These are phyloP conservation scores for Drosophila asahinai DNA, from an alignment of 1,140 invertebrate species.

Conservation along the genomic window DNA sequence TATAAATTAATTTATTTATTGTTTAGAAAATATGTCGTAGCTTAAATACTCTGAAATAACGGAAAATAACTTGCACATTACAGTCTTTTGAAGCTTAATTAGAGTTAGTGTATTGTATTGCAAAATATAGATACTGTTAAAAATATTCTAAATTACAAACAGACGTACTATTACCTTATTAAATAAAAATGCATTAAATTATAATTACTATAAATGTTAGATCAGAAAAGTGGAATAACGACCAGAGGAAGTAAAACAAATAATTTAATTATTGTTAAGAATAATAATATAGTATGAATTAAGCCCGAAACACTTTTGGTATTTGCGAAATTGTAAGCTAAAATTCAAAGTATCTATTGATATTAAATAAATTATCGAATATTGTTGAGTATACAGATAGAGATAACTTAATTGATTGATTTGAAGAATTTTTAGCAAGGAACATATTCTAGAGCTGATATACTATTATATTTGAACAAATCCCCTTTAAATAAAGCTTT, in stretches of 20 bases:
- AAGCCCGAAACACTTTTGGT: too few relatives aligned
- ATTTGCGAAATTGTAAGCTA: too few relatives aligned
- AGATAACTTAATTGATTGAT: too few relatives aligned
- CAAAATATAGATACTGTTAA: not conserved
- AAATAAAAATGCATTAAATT: too few relatives aligned
- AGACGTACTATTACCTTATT: too few relatives aligned
- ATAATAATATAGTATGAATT: not conserved
- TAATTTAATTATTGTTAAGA: not conserved
- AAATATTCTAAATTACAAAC: not conserved
- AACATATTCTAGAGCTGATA: too few relatives aligned
- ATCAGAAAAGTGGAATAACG: not conserved
- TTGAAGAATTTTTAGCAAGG: too few relatives aligned
- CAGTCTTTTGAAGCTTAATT: too few relatives aligned
- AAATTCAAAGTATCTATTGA: too few relatives aligned
- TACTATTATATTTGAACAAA: not conserved
- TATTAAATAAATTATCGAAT: too few relatives aligned
- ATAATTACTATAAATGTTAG: not conserved
- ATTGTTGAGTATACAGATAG: too few relatives aligned
- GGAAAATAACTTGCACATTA: not conserved
- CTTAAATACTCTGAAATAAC: not conserved
- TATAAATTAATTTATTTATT: not conserved
- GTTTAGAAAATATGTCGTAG: too few relatives aligned
- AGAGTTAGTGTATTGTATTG: not conserved
- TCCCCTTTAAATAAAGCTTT: not conserved
- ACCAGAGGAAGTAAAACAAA: not conserved